Evolutionary conservation across 2,113 vertebrate genomes (phyloP).

Genomic region (Suricata suricatta): DNA sequence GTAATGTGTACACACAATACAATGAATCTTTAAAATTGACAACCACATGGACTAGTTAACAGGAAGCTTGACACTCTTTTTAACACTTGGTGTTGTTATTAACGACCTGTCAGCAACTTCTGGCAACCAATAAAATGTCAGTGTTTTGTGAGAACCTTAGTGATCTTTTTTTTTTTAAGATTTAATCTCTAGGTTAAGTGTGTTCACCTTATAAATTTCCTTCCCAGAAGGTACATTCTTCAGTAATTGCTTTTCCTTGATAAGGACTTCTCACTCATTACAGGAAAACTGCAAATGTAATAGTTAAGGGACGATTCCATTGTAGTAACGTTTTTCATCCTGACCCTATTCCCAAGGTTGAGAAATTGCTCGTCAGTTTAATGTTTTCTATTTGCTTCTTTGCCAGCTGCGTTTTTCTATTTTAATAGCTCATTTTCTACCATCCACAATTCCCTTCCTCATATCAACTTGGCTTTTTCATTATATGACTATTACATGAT

Average conservation of each 20-base stretch:
- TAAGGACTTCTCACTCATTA: constrained; percentile 68
- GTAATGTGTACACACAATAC: constrained; percentile 36
- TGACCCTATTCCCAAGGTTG: constrained; percentile 39
- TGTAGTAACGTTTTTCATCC: constrained; percentile 67
- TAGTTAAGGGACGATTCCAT: constrained; percentile 35
- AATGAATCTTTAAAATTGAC: constrained; percentile 38
- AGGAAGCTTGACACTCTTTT: constrained; percentile 44
- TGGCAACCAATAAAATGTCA: constrained; percentile 46
- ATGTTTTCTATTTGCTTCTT: constrained; percentile 54
- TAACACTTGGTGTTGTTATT: constrained; percentile 55
- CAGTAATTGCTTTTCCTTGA: constrained; percentile 71
- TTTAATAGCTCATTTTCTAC: constrained; percentile 58
- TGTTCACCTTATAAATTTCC: constrained; percentile 70
- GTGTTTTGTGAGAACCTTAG: constrained; percentile 52
- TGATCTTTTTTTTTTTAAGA: background rate
- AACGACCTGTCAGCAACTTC: constrained; percentile 57
- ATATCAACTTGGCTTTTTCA: constrained; percentile 46
- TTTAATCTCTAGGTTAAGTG: constrained; percentile 68
- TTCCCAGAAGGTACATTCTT: constrained; percentile 58
- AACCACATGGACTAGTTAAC: constrained; percentile 1
- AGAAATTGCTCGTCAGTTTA: constrained; percentile 55
- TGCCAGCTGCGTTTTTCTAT: constrained; percentile 20
- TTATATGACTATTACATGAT: constrained; percentile 18
- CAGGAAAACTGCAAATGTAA: constrained; percentile 54
- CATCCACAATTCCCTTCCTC: background rate